Evolutionary conservation across 2,113 vertebrate species (phyloP).

Genomic region (Centrocercus urophasianus): DNA sequence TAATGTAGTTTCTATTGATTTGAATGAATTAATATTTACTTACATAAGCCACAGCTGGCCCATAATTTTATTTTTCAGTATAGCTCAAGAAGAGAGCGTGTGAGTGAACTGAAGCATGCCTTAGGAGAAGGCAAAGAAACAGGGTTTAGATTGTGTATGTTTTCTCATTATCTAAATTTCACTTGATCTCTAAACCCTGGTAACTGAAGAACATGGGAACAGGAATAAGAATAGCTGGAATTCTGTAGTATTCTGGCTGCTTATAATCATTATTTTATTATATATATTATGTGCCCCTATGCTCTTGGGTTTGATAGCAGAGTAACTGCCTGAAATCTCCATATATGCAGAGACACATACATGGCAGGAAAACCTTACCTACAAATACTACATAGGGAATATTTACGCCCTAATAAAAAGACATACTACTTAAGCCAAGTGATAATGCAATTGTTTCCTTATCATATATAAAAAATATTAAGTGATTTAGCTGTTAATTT

Average conservation of each 20-base stretch:
- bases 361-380: neutral
- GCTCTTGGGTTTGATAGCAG: neutral
- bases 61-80: neutral
- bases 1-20: neutral
- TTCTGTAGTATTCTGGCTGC: neutral
- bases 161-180: neutral
- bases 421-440: neutral
- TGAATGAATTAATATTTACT: neutral
- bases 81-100: accelerated
- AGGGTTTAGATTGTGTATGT: accelerated
- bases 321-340: neutral
- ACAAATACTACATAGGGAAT: neutral
- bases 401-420: neutral
- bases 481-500: neutral
- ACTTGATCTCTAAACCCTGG: neutral
- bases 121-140: neutral
- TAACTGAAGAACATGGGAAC: neutral
- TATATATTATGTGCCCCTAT: neutral
- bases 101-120: neutral
- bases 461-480: constrained; percentile 4
- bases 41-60: neutral
- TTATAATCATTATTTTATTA: neutral
- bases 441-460: neutral
- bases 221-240: neutral
- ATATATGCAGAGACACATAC: neutral